Conservation (phyloP, 2,113 vertebrate genomes). For the Apeltes quadracus region DNA sequence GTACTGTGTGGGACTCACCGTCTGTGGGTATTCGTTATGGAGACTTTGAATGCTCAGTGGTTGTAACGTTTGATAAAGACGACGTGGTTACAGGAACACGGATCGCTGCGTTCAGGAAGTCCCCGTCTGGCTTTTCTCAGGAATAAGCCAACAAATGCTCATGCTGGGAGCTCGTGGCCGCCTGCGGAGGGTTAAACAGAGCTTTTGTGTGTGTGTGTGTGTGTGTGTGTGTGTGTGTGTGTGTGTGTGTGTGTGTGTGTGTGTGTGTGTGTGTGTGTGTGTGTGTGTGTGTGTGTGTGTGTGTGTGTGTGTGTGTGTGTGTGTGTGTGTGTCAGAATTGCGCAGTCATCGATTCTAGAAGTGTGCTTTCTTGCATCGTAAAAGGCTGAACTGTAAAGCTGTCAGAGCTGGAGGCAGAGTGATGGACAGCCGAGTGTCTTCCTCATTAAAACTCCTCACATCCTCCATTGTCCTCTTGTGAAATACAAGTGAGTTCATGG, state of each 20-base stretch:
- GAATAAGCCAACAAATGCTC: too few species aligned
- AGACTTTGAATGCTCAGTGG: too few species aligned
- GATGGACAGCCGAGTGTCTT: constrained; percentile 34
- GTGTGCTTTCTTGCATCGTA: constrained; percentile 62
- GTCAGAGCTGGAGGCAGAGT: constrained; percentile 36
- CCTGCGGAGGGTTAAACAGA: too few species aligned
- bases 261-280: too few species aligned
- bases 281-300: constrained; percentile 4
- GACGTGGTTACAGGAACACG: too few species aligned
- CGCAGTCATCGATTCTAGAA: constrained; percentile 51
- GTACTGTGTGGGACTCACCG: too few species aligned
- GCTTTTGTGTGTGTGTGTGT: neutral
- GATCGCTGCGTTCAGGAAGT: too few species aligned
- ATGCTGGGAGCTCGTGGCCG: too few species aligned
- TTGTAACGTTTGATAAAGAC: too few species aligned
- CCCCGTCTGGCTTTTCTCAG: too few species aligned
- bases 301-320: constrained; percentile 1
- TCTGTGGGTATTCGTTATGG: too few species aligned
- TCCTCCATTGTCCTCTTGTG: neutral
- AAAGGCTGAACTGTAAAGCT: constrained; percentile 49
- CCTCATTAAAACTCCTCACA: neutral
- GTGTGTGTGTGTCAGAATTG: constrained; percentile 13
- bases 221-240: too few species aligned
- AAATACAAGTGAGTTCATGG: neutral
- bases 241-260: constrained; percentile 3